Conservation (phyloP, 2,888 invertebrate genomes). For the Empis stercorea region DNA sequence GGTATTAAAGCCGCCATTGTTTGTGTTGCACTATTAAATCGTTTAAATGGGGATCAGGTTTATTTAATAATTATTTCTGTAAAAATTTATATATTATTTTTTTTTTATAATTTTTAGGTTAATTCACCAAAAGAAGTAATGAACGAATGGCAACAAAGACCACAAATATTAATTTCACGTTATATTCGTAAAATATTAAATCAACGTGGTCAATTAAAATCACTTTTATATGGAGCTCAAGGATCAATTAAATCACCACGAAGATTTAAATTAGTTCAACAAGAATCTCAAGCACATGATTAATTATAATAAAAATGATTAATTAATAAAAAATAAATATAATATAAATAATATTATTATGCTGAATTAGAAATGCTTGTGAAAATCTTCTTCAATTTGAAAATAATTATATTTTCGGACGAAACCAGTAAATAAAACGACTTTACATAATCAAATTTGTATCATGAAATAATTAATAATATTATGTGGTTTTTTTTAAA, state of each 20-base stretch:
- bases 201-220: slow-evolving; percentile 57
- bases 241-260: slow-evolving; percentile 78
- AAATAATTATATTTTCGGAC: too few relatives aligned
- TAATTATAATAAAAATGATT: slow-evolving; percentile 36
- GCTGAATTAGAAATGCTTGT: too few relatives aligned
- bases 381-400: too few relatives aligned
- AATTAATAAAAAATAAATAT: too few relatives aligned
- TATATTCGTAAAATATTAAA: slow-evolving; percentile 73
- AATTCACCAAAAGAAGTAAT: slow-evolving; percentile 76
- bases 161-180: slow-evolving; percentile 69
- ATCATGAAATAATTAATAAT: too few relatives aligned
- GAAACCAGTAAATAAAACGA: too few relatives aligned
- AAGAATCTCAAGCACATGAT: slow-evolving; percentile 82
- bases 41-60: slow-evolving; percentile 90
- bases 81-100: background rate
- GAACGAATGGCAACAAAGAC: slow-evolving; percentile 82
- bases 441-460: too few relatives aligned
- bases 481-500: too few relatives aligned
- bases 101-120: slow-evolving; percentile 44
- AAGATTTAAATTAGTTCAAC: slow-evolving; percentile 77
- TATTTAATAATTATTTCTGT: slow-evolving; percentile 9
- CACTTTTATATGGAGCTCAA: slow-evolving; percentile 53
- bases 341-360: too few relatives aligned
- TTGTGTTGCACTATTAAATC: slow-evolving; percentile 83
- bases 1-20: slow-evolving; percentile 87